Evolutionary conservation across 2,888 invertebrate species (phyloP).

Genomic region (Cloeon dipterum): DNA sequence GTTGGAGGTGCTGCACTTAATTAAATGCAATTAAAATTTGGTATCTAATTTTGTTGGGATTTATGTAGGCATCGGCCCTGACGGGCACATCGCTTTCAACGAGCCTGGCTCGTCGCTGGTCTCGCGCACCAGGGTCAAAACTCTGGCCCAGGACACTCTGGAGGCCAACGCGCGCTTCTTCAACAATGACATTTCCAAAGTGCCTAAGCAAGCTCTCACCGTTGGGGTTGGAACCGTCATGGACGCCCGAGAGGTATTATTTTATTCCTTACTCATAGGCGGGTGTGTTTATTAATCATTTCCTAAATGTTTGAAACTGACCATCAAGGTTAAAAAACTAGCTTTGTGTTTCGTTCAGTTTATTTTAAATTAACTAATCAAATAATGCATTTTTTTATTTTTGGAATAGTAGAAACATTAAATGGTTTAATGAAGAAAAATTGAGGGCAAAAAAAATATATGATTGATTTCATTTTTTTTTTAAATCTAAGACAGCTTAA

Average conservation of each 20-base stretch:
- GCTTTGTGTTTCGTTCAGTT: too few species aligned
- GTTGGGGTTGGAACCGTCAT: constrained; percentile 98
- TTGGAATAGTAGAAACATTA: too few species aligned
- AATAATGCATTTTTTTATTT: too few species aligned
- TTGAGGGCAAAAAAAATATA: too few species aligned
- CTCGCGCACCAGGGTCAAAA: constrained; percentile 89
- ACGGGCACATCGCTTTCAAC: constrained; percentile 98
- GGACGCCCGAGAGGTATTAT: constrained; percentile 78
- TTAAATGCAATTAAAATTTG: constrained; percentile 2
- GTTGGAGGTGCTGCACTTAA: constrained; percentile 81
- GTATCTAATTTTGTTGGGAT: too few species aligned
- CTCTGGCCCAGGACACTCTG: constrained; percentile 87
- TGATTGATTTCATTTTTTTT: too few species aligned
- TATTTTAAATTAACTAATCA: too few species aligned
- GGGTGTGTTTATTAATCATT: too few species aligned
- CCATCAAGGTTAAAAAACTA: too few species aligned
- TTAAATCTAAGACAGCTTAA: too few species aligned
- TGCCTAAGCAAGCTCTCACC: constrained; percentile 86
- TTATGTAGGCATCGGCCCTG: constrained; percentile 96
- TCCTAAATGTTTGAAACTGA: too few species aligned
- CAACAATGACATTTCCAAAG: constrained; percentile 77
- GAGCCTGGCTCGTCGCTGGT: constrained; percentile 94
- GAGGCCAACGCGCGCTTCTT: constrained; percentile 96
- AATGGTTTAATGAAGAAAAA: too few species aligned
- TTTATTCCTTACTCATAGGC: background rate